Evolutionary conservation across 2,797 vertebrate genomes (phyloP), one percentile per base, ranked within the genome.

Genomic region (Anguilla pacifica): DNA sequence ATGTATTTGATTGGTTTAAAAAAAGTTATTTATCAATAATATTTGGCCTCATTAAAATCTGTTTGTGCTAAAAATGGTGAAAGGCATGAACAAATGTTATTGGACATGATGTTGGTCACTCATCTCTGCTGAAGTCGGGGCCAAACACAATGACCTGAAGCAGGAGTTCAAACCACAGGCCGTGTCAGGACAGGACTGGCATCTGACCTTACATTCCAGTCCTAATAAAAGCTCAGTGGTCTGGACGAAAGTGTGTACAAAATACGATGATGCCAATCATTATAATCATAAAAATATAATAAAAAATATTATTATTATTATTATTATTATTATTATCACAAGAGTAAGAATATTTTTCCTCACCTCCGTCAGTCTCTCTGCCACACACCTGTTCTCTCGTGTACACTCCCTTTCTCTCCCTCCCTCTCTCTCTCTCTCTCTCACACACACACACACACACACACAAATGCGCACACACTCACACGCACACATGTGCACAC

Each of bases 251-350:
- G 61, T 53, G 11, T 84, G 19, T 84, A 25, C 53, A 84, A 46
- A 67, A 87, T 87, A 31, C 31, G 67, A 74, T 67, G 7, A 87
- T 43, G 83, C 39, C 84, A 25, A 84, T 83, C 46, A 49, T 39
- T 57, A 70, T 70, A 84, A 49, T 70, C 22, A 87, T 25, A 31
- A 67, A 19, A 31, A 83, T 64, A 61, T 43, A 59, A 87, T 46
- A 28, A 79, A 31, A n/a, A 13, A 43, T 43, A 86, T 72, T 46
- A 39, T 35, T 35, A 3, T 59, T 10, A 86, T 22, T 22, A 86
- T 22, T 22, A 70, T 1, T 0, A 28, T n/a, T n/a, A 31, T 31
- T 31, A 31, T 31, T 31, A 31, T 31, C 0, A 67, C 2, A 22
- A 28, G 9, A 55, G 57, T 49, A n/a, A 35, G 9, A 43, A 9